Conservation (phyloP, 2,888 invertebrate species). For the Biston betularia region DNA sequence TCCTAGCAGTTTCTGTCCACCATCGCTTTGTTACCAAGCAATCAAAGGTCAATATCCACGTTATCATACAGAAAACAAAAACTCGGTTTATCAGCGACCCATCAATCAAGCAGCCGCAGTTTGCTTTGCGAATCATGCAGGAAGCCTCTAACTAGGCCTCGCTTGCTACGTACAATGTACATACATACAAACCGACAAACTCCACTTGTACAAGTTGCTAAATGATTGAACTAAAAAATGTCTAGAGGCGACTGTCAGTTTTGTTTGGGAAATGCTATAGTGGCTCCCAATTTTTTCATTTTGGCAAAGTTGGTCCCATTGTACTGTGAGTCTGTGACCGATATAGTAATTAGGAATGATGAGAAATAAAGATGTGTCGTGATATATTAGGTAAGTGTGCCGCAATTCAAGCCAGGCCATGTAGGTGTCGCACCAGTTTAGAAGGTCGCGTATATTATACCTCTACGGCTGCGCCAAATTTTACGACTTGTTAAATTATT, state of each 20-base stretch:
- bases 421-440: background rate
- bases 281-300: background rate
- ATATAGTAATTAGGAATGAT: conserved; percentile 15
- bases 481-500: background rate
- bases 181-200: background rate
- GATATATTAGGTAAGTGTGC: conserved; percentile 13
- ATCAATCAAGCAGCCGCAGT: conserved; percentile 56
- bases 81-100: conserved; percentile 44
- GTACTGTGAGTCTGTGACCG: background rate
- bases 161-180: conserved; percentile 14
- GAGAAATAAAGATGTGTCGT: conserved; percentile 14
- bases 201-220: background rate
- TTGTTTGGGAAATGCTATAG: background rate
- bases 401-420: conserved; percentile 1
- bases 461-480: background rate
- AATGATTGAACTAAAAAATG: background rate
- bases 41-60: conserved; percentile 54
- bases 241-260: background rate
- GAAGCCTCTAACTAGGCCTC: conserved; percentile 34
- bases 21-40: conserved; percentile 30
- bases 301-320: background rate
- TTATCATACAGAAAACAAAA: conserved; percentile 40
- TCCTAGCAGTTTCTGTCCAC: background rate
- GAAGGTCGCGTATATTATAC: background rate
- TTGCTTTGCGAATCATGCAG: conserved; percentile 56